Conservation (phyloP, 2,797 vertebrate species). For the Sebastes iracundus region DNA sequence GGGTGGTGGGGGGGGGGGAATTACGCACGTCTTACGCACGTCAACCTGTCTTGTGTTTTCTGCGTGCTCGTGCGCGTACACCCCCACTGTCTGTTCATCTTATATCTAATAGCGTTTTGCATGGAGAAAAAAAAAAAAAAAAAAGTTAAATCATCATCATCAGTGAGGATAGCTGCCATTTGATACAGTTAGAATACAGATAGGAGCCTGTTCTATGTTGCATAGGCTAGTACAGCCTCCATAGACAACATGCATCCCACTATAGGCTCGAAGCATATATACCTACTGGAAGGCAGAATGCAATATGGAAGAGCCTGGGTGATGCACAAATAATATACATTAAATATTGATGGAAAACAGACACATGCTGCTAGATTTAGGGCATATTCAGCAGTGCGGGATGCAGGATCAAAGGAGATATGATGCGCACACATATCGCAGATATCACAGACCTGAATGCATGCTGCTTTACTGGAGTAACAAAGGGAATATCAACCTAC, state of each 20-base stretch:
- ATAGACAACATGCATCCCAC: constrained; percentile 40
- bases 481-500: constrained; percentile 48
- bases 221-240: constrained; percentile 4
- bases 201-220: background rate
- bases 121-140: background rate
- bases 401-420: constrained; percentile 52
- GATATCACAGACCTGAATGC: constrained; percentile 8
- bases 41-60: constrained; percentile 65
- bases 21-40: constrained; percentile 76
- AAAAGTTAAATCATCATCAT: constrained; percentile 59
- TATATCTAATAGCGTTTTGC: constrained; percentile 20
- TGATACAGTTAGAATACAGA: constrained; percentile 26
- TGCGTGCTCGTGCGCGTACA: constrained; percentile 56
- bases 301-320: constrained; percentile 22
- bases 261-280: constrained; percentile 33
- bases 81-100: constrained; percentile 32
- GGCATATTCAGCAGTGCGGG: constrained; percentile 54
- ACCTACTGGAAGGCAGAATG: constrained; percentile 17
- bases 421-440: constrained; percentile 29
- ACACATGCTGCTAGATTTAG: constrained; percentile 60
- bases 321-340: constrained; percentile 56
- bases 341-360: constrained; percentile 63
- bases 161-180: constrained; percentile 17
- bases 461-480: background rate
- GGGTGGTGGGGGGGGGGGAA: constrained; percentile 35